Evolutionary conservation across 2,113 vertebrate species (phyloP).

Genomic region (Tiliqua scincoides): DNA sequence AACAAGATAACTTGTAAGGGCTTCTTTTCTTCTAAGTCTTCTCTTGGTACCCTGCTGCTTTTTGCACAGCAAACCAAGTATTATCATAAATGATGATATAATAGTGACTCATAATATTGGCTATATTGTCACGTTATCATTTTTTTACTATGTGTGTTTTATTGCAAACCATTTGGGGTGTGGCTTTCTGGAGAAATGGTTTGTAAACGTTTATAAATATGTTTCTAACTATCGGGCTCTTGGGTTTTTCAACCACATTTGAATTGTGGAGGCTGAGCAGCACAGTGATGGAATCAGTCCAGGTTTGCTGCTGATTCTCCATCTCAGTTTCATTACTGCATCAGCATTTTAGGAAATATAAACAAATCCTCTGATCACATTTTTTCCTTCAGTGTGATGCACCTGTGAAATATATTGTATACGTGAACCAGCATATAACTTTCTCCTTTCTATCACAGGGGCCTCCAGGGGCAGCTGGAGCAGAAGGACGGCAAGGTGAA

Average conservation of each 20-base stretch:
- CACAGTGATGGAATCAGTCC: background rate
- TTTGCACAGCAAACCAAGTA: too few species aligned
- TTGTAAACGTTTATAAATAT: background rate
- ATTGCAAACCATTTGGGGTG: background rate
- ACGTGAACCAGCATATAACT: background rate
- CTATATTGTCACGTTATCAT: background rate
- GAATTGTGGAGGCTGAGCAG: background rate
- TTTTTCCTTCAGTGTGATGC: background rate
- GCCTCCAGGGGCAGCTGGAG: slow-evolving; percentile 87
- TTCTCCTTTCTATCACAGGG: slow-evolving; percentile 78
- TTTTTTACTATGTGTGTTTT: background rate
- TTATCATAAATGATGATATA: background rate
- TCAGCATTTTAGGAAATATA: background rate
- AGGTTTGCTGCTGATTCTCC: background rate
- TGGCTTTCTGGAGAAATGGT: background rate
- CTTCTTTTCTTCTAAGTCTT: background rate
- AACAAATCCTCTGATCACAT: background rate
- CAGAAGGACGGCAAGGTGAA: slow-evolving; percentile 97
- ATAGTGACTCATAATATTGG: too few species aligned
- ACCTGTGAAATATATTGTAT: slow-evolving; percentile 12
- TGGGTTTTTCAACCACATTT: background rate
- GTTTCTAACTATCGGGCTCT: background rate
- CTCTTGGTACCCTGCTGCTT: background rate
- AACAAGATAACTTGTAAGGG: background rate
- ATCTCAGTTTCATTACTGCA: background rate